Conservation (phyloP, 1,140 invertebrate genomes). For the Aphis gossypii region DNA sequence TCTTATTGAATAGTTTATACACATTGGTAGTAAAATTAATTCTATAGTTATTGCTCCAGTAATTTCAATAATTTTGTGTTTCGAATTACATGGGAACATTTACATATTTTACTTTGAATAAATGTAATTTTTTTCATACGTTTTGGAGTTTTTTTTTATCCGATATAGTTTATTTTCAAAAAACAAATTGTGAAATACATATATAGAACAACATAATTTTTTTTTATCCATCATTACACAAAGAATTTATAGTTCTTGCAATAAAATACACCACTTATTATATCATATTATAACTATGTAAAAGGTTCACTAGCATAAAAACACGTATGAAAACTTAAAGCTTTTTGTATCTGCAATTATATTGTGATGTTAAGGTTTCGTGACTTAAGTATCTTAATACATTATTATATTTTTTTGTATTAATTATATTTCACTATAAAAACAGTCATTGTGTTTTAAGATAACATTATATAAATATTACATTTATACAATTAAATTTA, state of each 20-base stretch:
- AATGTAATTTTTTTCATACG: background rate
- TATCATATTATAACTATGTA: background rate
- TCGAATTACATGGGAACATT: too few relatives aligned
- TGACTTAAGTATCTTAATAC: background rate
- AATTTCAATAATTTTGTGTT: too few relatives aligned
- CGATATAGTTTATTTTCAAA: background rate
- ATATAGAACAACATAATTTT: background rate
- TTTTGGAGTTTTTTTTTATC: background rate
- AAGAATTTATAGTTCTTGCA: background rate
- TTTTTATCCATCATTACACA: background rate
- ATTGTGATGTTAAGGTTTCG: background rate
- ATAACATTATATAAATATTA: background rate
- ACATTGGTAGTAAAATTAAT: background rate
- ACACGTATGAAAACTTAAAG: background rate
- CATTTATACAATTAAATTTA: background rate
- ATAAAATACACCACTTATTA: background rate
- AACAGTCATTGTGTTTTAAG: background rate
- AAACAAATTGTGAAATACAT: background rate
- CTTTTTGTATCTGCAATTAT: background rate
- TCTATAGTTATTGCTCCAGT: background rate
- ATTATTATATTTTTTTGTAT: background rate
- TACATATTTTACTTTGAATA: background rate
- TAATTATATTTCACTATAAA: background rate
- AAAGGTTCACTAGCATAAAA: background rate
- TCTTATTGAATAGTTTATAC: background rate